Percentiles rank a stretch among this genome's conserved stretches.
These are phyloP conservation scores for Drosophila histrio DNA, from an alignment of 2,888 invertebrate species.

Conservation along the genomic window DNA sequence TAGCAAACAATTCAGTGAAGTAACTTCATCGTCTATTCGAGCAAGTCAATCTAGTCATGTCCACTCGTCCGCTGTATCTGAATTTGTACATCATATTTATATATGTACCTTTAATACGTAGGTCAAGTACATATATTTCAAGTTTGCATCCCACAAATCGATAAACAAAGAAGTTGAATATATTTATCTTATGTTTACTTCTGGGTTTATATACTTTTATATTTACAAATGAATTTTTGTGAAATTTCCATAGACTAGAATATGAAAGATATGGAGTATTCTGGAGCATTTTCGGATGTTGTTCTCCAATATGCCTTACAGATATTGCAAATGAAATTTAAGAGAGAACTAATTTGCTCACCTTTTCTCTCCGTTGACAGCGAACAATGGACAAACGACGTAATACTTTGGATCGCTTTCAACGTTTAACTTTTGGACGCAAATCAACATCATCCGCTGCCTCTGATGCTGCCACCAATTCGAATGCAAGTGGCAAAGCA, in stretches of 20 bases:
- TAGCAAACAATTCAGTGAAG: neutral
- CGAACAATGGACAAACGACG: constrained; percentile 84
- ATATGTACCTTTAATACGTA: constrained; percentile 6
- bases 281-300: neutral
- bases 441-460: constrained; percentile 73
- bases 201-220: constrained; percentile 1
- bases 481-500: neutral
- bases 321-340: neutral
- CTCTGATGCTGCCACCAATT: constrained; percentile 35
- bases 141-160: constrained; percentile 4
- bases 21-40: neutral
- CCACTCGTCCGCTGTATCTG: neutral
- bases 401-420: constrained; percentile 92
- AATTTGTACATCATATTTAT: neutral
- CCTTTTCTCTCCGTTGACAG: constrained; percentile 52
- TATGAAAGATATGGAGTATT: neutral
- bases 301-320: neutral
- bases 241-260: neutral
- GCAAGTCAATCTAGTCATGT: neutral
- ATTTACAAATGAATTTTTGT: neutral
- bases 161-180: constrained; percentile 17
- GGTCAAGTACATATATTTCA: constrained; percentile 24
- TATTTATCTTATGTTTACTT: constrained; percentile 6
- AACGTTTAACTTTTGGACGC: constrained; percentile 90
- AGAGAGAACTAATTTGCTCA: neutral